Conservation (phyloP, 2,113 vertebrate genomes). For the human (Homo sapiens) region GRCh38 chr5:118475001-118475500, state of each 20-base stretch:
- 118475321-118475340: neutral
- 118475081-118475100: neutral
- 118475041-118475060: neutral
- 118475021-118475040: neutral
- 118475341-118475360: neutral
- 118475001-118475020: neutral
- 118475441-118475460: neutral
- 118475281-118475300: neutral
- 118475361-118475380: neutral
- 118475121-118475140: neutral
- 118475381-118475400: neutral
- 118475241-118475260: neutral
- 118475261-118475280: neutral
- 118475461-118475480: neutral
- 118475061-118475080: neutral
- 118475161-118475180: neutral
- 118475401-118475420: neutral
- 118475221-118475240: neutral
- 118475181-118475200: neutral
- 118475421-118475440: neutral
- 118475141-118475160: neutral
- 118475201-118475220: neutral
- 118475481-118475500: neutral
- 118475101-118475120: neutral
- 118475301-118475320: neutral